These are phyloP conservation scores for Siniperca chuatsi DNA, from an alignment of 2,113 vertebrate genomes.

Conservation along the genomic window DNA sequence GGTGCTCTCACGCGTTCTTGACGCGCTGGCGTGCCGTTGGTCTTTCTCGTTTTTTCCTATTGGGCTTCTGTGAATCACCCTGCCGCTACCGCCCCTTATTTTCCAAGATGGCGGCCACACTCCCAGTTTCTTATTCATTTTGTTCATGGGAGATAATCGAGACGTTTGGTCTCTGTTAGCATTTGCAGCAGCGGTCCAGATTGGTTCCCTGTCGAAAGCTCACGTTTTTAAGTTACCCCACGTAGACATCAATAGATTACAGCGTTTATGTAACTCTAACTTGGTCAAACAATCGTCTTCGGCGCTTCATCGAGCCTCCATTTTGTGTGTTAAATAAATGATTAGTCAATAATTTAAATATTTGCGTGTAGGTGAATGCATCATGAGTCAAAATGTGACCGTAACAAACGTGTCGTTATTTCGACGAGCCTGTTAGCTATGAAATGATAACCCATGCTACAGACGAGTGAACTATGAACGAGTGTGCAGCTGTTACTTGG, in stretches of 20 bases:
- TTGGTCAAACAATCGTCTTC: not conserved
- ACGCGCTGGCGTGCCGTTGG: not conserved
- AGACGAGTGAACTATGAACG: no score
- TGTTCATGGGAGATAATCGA: slow-evolving; percentile 14
- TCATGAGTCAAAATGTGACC: not conserved
- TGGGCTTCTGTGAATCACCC: slow-evolving; percentile 82
- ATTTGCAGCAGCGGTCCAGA: not conserved
- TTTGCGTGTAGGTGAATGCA: not conserved
- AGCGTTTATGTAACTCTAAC: not conserved
- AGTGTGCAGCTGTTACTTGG: not conserved
- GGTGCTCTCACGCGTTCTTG: not conserved
- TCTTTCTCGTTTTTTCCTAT: slow-evolving; percentile 58
- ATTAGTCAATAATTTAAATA: not conserved
- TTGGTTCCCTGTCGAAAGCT: rapidly evolving
- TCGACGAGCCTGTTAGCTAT: not conserved
- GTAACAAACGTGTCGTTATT: rapidly evolving
- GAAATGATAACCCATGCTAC: not conserved
- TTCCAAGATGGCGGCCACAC: slow-evolving; percentile 91
- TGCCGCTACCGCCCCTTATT: slow-evolving; percentile 77
- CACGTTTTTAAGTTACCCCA: rapidly evolving
- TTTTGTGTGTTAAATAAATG: slow-evolving; percentile 70
- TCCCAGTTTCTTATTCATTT: slow-evolving; percentile 76
- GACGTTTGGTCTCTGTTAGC: not conserved
- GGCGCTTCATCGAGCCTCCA: slow-evolving; percentile 60
- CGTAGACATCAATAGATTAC: rapidly evolving